A percentile compares a stretch with the other conserved stretches of the same genome.
These are phyloP conservation scores for Brachypterus glaber DNA, from an alignment of 2,888 invertebrate genomes.

Conservation along the genomic window DNA sequence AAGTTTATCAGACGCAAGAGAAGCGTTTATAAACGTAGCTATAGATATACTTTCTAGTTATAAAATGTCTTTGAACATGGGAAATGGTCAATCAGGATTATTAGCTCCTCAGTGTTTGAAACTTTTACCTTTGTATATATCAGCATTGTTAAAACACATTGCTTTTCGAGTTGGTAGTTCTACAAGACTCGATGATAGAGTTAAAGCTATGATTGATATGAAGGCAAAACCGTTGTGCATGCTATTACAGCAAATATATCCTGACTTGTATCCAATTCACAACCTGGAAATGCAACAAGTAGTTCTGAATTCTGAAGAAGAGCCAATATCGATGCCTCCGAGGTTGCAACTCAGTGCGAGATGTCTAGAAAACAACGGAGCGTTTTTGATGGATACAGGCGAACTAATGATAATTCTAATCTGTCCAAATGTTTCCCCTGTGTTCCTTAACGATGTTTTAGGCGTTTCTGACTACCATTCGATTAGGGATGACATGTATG, in stretches of 20 bases:
- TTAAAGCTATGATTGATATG: slow-evolving; percentile 87
- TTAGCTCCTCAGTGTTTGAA: slow-evolving; percentile 68
- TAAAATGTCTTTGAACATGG: slow-evolving; percentile 55
- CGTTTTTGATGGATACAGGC: slow-evolving; percentile 86
- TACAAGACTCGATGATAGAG: slow-evolving; percentile 86
- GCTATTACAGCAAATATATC: slow-evolving; percentile 80
- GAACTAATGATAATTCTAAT: slow-evolving; percentile 74
- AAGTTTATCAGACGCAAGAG: slow-evolving; percentile 85
- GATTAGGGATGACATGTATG: slow-evolving; percentile 68
- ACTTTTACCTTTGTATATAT: slow-evolving; percentile 78
- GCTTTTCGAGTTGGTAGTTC: slow-evolving; percentile 84
- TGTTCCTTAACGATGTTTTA: slow-evolving; percentile 67
- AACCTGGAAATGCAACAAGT: slow-evolving; percentile 44
- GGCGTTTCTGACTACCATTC: slow-evolving; percentile 64
- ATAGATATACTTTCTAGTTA: slow-evolving; percentile 79
- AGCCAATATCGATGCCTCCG: slow-evolving; percentile 55
- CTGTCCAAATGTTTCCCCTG: slow-evolving; percentile 65
- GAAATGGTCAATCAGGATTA: slow-evolving; percentile 52
- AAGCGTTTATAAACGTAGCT: slow-evolving; percentile 92
- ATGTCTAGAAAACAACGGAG: slow-evolving; percentile 73
- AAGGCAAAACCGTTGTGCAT: slow-evolving; percentile 75
- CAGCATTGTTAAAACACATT: slow-evolving; percentile 80
- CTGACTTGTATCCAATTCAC: slow-evolving; percentile 85
- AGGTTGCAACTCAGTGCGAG: slow-evolving; percentile 78
- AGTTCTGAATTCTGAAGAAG: slow-evolving; percentile 33